Base-by-base conservation (phyloP, 37 sponge, comb jelly and placozoan species). In the Spongilla lacustris region DNA sequence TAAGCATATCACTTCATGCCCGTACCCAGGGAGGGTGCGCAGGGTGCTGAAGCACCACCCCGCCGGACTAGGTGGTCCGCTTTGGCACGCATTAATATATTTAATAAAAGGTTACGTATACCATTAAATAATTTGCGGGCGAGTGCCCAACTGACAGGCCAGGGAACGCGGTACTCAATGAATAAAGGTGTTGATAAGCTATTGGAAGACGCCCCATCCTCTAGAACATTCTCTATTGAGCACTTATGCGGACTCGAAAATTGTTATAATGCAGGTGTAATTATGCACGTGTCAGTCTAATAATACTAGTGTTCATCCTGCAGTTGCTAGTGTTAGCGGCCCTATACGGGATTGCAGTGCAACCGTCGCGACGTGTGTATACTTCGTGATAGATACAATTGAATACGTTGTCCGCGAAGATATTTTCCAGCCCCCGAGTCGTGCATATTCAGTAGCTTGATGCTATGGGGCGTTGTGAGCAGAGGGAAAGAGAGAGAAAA, bases 251-350 rank as follows among this genome's bases (percentile, higher is more conserved):
- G 14, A 10, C 58, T 58, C 58, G 4, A 58, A 17, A 17, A 6
- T 58, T 14, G 58, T 58, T 19, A 19, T 19, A 58, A 17, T 58
- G 58, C 58, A 41, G 58, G 58, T 58, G 58, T 58, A 58, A 14
- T 58, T 58, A 58, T 58, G 58, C 58, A 58, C 58, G 58, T 58
- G 58, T 58, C 58, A 58, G 58, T 58, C 58, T 58, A 58, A 58
- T 58, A 58, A 58, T 10, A 58, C 58, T 17, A 58, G 58, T 58
- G 58, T 58, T 58, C 58, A 14, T 58, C 58, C 58, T 58, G 58
- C 58, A 58, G 58, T 58, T 58, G 58, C 58, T 58, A 58, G 58
- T 58, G 58, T 58, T 58, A 58, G 58, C 58, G 58, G 58, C 58
- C 58, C 58, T 58, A 58, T 58, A 58, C 58, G 58, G 58, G 58